These are phyloP conservation scores for Lateolabrax maculatus DNA, from an alignment of 2,797 vertebrate genomes.

Conservation along the genomic window DNA sequence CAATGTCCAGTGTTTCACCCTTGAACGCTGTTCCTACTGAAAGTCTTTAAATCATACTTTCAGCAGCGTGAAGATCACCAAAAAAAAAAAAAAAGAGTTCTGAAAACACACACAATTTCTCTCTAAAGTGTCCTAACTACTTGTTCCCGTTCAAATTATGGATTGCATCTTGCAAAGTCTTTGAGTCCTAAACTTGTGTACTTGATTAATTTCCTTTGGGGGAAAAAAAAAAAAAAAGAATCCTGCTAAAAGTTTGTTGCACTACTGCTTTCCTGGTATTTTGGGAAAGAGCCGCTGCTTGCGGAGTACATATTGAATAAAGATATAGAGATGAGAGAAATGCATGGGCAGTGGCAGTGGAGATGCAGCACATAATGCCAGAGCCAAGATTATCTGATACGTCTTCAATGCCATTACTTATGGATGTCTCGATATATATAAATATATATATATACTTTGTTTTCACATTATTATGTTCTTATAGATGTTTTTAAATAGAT, in stretches of 20 bases:
- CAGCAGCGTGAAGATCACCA: not conserved
- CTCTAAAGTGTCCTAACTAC: not conserved
- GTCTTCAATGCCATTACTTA: constrained; percentile 62
- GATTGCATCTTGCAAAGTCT: constrained; percentile 56
- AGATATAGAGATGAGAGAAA: constrained; percentile 59
- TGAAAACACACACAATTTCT: not conserved
- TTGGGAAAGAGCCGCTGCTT: constrained; percentile 88
- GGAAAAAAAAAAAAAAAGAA: constrained; percentile 70
- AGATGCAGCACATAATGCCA: constrained; percentile 56
- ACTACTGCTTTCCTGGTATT: constrained; percentile 93
- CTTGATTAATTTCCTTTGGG: constrained; percentile 86
- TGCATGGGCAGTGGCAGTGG: constrained; percentile 49
- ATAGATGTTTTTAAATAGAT: constrained; percentile 91
- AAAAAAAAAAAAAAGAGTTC: not conserved
- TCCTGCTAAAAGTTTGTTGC: constrained; percentile 92
- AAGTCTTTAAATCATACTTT: not conserved
- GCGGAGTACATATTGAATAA: constrained; percentile 73
- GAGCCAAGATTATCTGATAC: constrained; percentile 68
- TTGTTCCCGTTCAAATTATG: not conserved
- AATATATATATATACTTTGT: constrained; percentile 72
- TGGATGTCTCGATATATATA: constrained; percentile 63
- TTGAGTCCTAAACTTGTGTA: constrained; percentile 81
- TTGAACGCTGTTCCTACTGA: constrained; percentile 1
- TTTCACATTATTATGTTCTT: constrained; percentile 88
- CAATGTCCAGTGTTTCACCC: constrained; percentile 30